Percentiles rank a stretch among this genome's conserved stretches.
These are phyloP conservation scores for Pelagia noctiluca DNA, from an alignment of 30 jellyfish, hydroid and myxozoan species.

Conservation along the genomic window DNA sequence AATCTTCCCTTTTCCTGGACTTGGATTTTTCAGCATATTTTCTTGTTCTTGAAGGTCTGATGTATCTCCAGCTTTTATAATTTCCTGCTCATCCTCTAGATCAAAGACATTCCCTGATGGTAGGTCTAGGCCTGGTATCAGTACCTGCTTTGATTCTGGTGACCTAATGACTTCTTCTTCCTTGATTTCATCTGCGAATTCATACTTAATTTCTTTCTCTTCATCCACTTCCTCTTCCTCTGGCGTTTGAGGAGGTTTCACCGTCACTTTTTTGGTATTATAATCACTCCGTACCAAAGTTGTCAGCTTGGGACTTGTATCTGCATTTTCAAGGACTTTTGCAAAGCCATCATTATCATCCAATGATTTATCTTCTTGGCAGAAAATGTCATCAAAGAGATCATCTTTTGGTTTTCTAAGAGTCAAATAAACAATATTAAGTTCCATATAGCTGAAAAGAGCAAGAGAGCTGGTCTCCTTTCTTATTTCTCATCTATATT, in stretches of 20 bases:
- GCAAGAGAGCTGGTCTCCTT: not conserved
- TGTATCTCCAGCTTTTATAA: not conserved
- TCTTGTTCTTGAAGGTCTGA: not conserved
- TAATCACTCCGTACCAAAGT: not conserved
- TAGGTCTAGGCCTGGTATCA: constrained; percentile 55
- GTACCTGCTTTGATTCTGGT: constrained; percentile 21
- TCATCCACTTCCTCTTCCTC: constrained; percentile 19
- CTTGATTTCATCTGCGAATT: not conserved
- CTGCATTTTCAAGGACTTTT: constrained; percentile 42
- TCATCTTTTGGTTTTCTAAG: constrained; percentile 74
- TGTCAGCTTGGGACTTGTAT: constrained; percentile 50
- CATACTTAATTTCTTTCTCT: not conserved
- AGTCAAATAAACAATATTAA: not conserved
- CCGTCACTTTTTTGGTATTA: too few relatives aligned
- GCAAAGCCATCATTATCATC: constrained; percentile 62
- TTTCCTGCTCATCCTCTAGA: constrained; percentile 16
- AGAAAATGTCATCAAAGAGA: constrained; percentile 82
- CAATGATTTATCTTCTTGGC: constrained; percentile 61
- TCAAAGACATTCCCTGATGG: constrained; percentile 54
- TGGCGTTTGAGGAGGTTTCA: not conserved
- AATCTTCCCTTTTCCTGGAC: too few relatives aligned
- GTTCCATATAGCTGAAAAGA: not conserved
- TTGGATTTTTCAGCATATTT: not conserved
- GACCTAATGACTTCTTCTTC: constrained; percentile 8
- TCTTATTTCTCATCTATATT: too few relatives aligned